A percentile compares a stretch with the other conserved stretches of the same genome.
Evolutionary conservation across 2,797 vertebrate genomes (phyloP).

Genomic region (Anomalospiza imberbis): DNA sequence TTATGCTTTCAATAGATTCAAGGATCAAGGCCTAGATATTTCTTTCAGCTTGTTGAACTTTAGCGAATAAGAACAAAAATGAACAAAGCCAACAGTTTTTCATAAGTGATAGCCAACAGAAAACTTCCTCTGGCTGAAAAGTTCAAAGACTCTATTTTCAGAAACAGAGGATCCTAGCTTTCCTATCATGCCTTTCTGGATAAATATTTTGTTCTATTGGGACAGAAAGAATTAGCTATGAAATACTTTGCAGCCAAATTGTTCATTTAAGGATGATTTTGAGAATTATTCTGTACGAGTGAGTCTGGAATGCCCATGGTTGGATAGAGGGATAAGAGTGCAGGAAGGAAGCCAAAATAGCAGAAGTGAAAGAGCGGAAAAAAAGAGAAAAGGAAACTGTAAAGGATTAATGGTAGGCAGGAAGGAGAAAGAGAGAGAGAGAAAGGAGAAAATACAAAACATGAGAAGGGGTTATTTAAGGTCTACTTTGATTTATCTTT

Average conservation of each 20-base stretch:
- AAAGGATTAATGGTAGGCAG: not conserved
- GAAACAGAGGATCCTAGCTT: not conserved
- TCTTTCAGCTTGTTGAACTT: constrained; percentile 36
- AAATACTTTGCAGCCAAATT: not conserved
- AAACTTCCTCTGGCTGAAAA: constrained; percentile 54
- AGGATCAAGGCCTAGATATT: constrained; percentile 37
- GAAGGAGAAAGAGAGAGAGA: not conserved
- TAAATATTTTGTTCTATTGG: not conserved
- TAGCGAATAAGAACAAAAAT: constrained; percentile 5
- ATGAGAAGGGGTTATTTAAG: not conserved
- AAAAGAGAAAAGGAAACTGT: not conserved
- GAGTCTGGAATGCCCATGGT: not conserved
- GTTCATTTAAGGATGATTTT: not conserved
- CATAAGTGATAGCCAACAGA: constrained; percentile 52
- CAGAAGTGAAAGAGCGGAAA: not conserved
- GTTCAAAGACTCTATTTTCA: constrained; percentile 40
- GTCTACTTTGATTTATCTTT: not conserved
- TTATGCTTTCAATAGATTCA: constrained; percentile 28
- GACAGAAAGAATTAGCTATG: not conserved
- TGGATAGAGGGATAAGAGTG: not conserved
- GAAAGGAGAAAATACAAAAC: not conserved
- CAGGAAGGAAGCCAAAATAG: not conserved
- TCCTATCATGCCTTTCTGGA: not conserved
- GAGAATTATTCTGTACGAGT: not conserved
- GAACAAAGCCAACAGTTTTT: constrained; percentile 55